Base-by-base conservation (phyloP, 2,797 vertebrate genomes). In the Chanos chanos region DNA sequence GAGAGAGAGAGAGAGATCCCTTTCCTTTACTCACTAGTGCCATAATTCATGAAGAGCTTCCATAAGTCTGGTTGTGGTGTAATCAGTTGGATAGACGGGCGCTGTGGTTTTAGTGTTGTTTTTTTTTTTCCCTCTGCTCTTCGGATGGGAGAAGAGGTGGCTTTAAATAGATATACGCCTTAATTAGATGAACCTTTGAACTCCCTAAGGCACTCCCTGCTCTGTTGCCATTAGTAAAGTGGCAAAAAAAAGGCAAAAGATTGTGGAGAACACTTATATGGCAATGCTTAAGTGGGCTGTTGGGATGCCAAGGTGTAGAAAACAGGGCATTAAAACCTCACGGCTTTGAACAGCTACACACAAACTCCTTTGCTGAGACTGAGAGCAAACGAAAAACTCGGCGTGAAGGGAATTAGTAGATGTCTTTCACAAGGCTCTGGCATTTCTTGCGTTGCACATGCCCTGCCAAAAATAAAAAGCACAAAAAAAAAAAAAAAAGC, bases 121-220 rank as follows among this genome's bases (percentile, higher is more conserved):
- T 73, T 75, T 61, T 64, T 39, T 54, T 58, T 57, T 54, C 24
- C 51, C 47, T 45, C 57, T 74, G 68, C 61, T 61, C 41, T 31
- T 67, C 80, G 75, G 8, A 62, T 72, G 83, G 82, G 80, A 85
- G 68, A 81, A 79, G 77, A 68, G 53, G 8, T 22, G 55, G 75
- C 85, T 87, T 89, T 55, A 83, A 86, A 89, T 87, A 88, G 86
- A 84, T 60, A 45, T 74, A 79, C 83, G 86, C 85, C 83, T 85
- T 86, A 89, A 88, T 89, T 88, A 87, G 86, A 76, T 75, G 69
- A 84, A 86, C 83, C 82, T 79, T 79, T 86, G 82, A 86, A 83
- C 84, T 79, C 74, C 76, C 82, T 70, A 69, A 73, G 77, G 63
- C 68, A 45, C 41, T 9, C 48, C 47, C 34, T 19, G 5, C 18